These are phyloP conservation scores for Orestias chungarensis DNA, from an alignment of 2,797 vertebrate genomes.

Conservation along the genomic window DNA sequence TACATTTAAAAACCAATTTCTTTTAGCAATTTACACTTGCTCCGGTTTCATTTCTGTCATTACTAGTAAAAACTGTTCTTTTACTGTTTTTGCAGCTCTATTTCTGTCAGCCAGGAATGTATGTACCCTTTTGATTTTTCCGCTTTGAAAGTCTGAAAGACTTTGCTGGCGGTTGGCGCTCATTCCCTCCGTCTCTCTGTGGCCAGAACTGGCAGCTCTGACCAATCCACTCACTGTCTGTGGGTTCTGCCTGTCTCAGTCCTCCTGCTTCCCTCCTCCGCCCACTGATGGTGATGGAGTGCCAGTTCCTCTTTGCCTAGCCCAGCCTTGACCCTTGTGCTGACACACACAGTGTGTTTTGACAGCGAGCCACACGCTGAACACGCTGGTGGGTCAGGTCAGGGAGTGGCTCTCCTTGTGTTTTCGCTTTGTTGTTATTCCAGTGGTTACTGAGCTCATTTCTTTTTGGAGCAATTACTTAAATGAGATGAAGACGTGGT, in stretches of 20 bases:
- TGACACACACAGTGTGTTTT: slow-evolving; percentile 60
- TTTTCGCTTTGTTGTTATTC: slow-evolving; percentile 51
- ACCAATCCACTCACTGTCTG: slow-evolving; percentile 48
- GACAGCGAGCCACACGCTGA: slow-evolving; percentile 60
- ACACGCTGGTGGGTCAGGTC: slow-evolving; percentile 43
- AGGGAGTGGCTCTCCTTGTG: slow-evolving; percentile 39
- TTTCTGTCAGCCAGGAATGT: slow-evolving; percentile 21
- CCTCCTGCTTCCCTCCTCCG: slow-evolving; percentile 50
- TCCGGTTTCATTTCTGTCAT: slow-evolving; percentile 6
- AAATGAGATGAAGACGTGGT: slow-evolving; percentile 22
- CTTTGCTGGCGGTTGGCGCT: slow-evolving; percentile 23
- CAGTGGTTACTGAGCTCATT: slow-evolving; percentile 44
- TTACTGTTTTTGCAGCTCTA: slow-evolving; percentile 10
- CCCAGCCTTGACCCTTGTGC: slow-evolving; percentile 64
- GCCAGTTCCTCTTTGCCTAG: slow-evolving; percentile 65
- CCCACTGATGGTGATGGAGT: slow-evolving; percentile 56
- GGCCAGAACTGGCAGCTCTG: slow-evolving; percentile 44
- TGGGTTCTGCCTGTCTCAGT: slow-evolving; percentile 58
- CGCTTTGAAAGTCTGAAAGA: slow-evolving; percentile 39
- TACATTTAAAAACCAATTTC: neutral
- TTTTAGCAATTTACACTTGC: neutral
- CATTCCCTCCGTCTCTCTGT: slow-evolving; percentile 27
- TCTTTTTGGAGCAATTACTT: slow-evolving; percentile 34
- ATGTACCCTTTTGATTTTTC: slow-evolving; percentile 56
- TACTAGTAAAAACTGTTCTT: slow-evolving; percentile 1